phyloP scores from a whole-genome alignment of 1,140 invertebrate species.

The Trichomalopsis sarcophagae region DNA sequence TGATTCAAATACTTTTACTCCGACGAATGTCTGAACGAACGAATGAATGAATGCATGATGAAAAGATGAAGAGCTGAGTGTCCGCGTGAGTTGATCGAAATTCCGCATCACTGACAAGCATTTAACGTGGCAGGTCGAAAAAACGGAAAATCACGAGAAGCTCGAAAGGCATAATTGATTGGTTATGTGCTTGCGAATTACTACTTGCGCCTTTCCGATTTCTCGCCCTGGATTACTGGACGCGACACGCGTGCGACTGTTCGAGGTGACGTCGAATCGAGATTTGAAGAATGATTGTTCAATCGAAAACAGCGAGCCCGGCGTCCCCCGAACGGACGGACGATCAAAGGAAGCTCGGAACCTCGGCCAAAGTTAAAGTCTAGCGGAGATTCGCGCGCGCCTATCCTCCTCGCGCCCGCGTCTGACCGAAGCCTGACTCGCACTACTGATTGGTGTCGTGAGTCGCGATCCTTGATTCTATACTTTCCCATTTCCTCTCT shows the following conservation, averaged over 20 bases:
- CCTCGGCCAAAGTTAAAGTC: slow-evolving; percentile 62
- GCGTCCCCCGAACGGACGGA: neutral
- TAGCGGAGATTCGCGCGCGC: slow-evolving; percentile 70
- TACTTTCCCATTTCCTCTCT: neutral
- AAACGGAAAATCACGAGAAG: neutral
- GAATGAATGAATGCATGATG: neutral
- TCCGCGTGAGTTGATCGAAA: neutral
- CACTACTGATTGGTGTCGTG: slow-evolving; percentile 29
- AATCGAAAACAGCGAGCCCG: neutral
- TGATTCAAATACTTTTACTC: slow-evolving; percentile 38
- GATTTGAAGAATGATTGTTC: neutral
- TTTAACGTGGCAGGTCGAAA: neutral
- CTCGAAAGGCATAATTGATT: slow-evolving; percentile 35
- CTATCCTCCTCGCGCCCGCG: slow-evolving; percentile 10
- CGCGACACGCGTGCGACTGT: no score
- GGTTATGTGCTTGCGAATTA: neutral
- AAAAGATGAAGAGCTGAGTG: neutral
- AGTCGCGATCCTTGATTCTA: neutral
- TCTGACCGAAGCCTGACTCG: slow-evolving; percentile 35
- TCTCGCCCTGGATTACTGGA: no score
- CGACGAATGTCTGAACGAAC: neutral
- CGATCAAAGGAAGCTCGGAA: slow-evolving; percentile 40
- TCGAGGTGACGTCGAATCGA: neutral
- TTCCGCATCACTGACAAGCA: neutral
- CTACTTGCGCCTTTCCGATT: neutral